Evolutionary conservation across 2,797 vertebrate genomes (phyloP).

Genomic region (Cossypha caffra): DNA sequence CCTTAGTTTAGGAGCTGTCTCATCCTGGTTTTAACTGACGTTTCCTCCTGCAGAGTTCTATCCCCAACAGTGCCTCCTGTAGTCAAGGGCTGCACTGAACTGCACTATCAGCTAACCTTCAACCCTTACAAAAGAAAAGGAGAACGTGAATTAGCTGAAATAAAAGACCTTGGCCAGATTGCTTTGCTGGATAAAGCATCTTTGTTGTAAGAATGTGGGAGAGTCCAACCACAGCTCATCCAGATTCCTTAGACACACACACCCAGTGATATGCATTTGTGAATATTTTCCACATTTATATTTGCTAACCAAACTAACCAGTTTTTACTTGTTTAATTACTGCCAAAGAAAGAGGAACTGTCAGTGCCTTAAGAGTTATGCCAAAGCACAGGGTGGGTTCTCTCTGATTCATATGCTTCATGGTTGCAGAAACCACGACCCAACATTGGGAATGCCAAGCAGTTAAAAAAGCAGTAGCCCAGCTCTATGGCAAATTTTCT

Average conservation of each 20-base stretch:
- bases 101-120: slow-evolving; percentile 6
- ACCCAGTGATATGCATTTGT: slow-evolving; percentile 34
- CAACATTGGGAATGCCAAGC: slow-evolving; percentile 68
- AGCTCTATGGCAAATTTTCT: slow-evolving; percentile 34
- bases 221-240: slow-evolving; percentile 57
- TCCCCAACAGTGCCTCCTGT: slow-evolving; percentile 22
- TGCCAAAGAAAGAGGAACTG: slow-evolving; percentile 52
- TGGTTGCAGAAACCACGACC: slow-evolving; percentile 70
- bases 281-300: slow-evolving; percentile 61
- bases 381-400: slow-evolving; percentile 65
- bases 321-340: slow-evolving; percentile 70
- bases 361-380: slow-evolving; percentile 50
- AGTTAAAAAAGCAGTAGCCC: slow-evolving; percentile 17
- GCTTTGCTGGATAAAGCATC: slow-evolving; percentile 60
- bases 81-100: not conserved
- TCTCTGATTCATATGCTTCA: slow-evolving; percentile 69
- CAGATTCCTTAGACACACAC: slow-evolving; percentile 70
- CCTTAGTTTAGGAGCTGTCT: not conserved
- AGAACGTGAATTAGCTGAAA: slow-evolving; percentile 39
- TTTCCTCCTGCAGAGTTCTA: not conserved
- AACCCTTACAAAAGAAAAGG: not conserved
- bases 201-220: slow-evolving; percentile 68
- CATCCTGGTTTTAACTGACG: not conserved
- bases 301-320: slow-evolving; percentile 59
- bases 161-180: slow-evolving; percentile 46